These are phyloP conservation scores for Phymatocera aterrima DNA, from an alignment of 2,888 invertebrate species.

Conservation along the genomic window DNA sequence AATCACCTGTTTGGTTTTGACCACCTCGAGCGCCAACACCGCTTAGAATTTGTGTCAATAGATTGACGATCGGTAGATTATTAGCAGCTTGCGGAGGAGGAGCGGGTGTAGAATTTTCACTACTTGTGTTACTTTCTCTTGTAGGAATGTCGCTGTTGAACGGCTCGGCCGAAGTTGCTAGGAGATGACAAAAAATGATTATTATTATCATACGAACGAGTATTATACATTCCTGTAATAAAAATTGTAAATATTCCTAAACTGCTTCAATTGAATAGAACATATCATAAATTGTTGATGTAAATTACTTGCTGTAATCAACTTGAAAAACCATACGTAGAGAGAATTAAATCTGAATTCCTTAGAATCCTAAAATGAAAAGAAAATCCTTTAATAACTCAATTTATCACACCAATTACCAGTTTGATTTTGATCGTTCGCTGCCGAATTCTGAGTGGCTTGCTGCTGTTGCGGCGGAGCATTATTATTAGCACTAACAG, in stretches of 20 bases:
- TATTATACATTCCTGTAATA: neutral
- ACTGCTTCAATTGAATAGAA: too few species aligned
- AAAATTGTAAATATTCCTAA: too few species aligned
- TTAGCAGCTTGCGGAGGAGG: constrained; percentile 48
- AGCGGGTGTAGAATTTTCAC: constrained; percentile 52
- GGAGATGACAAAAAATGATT: constrained; percentile 26
- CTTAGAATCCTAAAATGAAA: too few species aligned
- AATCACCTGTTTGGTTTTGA: constrained; percentile 21
- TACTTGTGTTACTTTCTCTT: constrained; percentile 46
- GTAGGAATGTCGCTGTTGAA: constrained; percentile 33
- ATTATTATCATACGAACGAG: neutral
- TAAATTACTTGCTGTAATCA: too few species aligned
- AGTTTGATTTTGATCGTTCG: constrained; percentile 59
- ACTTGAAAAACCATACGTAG: too few species aligned
- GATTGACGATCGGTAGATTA: constrained; percentile 42
- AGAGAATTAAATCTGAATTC: too few species aligned
- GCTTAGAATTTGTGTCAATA: constrained; percentile 48
- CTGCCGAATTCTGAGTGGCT: constrained; percentile 50
- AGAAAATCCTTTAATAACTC: neutral
- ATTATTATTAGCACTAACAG: constrained; percentile 54
- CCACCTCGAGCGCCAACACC: constrained; percentile 24
- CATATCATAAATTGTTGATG: too few species aligned
- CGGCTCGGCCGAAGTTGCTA: constrained; percentile 57
- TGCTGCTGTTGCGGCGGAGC: constrained; percentile 2
- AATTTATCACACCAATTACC: constrained; percentile 52